A percentile compares a stretch with the other conserved stretches of the same genome.
These are phyloP conservation scores for Ophioderma brevispina DNA, from an alignment of 35 echinoderm and acorn worm species.

Conservation along the genomic window DNA sequence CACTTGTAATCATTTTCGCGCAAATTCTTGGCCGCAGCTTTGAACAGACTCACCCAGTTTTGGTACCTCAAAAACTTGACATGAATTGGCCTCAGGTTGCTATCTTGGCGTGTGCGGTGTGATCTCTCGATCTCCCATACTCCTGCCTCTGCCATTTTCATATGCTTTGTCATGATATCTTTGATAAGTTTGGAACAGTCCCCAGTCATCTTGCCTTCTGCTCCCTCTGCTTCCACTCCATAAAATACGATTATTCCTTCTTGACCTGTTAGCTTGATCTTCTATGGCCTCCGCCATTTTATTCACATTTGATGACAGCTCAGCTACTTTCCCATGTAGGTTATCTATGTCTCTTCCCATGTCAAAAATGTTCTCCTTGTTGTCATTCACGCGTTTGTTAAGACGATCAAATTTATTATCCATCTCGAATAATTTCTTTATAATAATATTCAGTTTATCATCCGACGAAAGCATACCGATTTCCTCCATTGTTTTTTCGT, in stretches of 20 bases:
- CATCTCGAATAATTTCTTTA: constrained; percentile 2
- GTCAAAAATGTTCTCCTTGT: background rate
- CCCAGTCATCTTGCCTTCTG: background rate
- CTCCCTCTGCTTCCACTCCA: background rate
- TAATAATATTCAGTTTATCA: too few species aligned
- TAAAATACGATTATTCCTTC: constrained; percentile 8
- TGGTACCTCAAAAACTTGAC: background rate
- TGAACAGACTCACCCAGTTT: background rate
- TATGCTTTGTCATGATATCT: background rate
- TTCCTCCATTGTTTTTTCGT: too few species aligned
- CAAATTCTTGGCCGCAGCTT: background rate
- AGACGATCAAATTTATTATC: background rate
- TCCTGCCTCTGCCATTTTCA: constrained; percentile 4
- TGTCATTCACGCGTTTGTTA: background rate
- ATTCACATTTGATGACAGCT: background rate
- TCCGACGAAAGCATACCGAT: too few species aligned
- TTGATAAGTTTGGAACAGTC: background rate
- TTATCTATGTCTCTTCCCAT: background rate
- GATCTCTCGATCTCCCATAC: background rate
- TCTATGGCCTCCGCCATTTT: background rate
- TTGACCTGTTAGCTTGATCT: background rate
- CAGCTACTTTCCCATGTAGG: background rate
- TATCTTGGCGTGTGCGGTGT: background rate
- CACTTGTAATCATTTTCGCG: background rate
- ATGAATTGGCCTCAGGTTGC: background rate